Percentiles rank a stretch among this genome's conserved stretches.
Conservation (phyloP, 1,140 invertebrate genomes). For the Hycleus phaleratus region DNA sequence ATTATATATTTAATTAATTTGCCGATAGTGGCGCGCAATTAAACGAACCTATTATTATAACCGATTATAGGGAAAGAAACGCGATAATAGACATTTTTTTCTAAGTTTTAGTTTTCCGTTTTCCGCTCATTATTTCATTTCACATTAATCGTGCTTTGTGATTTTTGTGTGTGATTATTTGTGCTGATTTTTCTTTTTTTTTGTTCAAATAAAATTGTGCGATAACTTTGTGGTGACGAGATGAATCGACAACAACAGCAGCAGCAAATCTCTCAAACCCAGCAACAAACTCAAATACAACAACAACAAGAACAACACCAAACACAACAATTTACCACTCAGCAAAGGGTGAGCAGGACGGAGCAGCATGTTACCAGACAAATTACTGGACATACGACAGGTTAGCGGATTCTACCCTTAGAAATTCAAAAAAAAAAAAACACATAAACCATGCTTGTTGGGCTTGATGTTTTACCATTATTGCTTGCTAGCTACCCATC, state of each 20-base stretch:
- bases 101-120: background rate
- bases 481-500: no score
- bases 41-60: conserved; percentile 11
- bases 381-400: conserved; percentile 70
- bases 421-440: background rate
- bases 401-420: conserved; percentile 44
- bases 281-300: conserved; percentile 45
- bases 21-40: conserved; percentile 47
- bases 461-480: no score
- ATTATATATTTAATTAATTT: conserved; percentile 52
- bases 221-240: conserved; percentile 37
- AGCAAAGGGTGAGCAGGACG: conserved; percentile 60
- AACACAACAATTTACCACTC: conserved; percentile 50
- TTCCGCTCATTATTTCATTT: background rate
- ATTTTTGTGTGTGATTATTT: conserved; percentile 21
- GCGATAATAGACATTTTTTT: conserved; percentile 22
- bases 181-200: conserved; percentile 27
- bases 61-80: background rate
- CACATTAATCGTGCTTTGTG: conserved; percentile 17
- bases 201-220: conserved; percentile 28
- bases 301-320: conserved; percentile 47
- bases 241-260: conserved; percentile 43
- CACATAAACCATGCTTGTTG: background rate
- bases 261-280: conserved; percentile 45
- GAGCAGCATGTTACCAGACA: conserved; percentile 69